Evolutionary conservation across 2,888 invertebrate genomes (phyloP).

Genomic region (Anarsia innoxiella): DNA sequence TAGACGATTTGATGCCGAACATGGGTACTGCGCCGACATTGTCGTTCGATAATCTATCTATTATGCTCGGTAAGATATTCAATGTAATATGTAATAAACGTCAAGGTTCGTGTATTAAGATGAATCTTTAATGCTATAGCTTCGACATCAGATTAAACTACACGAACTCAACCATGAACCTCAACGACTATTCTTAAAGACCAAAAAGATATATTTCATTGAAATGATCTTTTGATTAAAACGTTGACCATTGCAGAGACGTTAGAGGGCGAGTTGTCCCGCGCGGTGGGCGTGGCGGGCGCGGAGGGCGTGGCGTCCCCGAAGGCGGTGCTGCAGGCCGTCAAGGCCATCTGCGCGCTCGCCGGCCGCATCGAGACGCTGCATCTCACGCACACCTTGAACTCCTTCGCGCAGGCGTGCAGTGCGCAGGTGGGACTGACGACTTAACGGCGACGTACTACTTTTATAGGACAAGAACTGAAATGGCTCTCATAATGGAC

Average conservation of each 20-base stretch:
- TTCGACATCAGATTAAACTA: no score
- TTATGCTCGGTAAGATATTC: slow-evolving; percentile 87
- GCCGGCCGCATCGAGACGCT: slow-evolving; percentile 92
- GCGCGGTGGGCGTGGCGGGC: slow-evolving; percentile 79
- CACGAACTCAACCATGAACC: no score
- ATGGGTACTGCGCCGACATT: slow-evolving; percentile 81
- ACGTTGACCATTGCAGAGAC: slow-evolving; percentile 77
- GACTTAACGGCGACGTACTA: no score
- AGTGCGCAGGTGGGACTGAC: slow-evolving; percentile 59
- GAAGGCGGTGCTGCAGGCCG: slow-evolving; percentile 86
- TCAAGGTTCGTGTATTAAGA: no score
- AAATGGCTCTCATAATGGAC: no score
- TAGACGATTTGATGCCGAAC: slow-evolving; percentile 87
- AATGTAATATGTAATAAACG: no score
- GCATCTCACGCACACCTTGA: slow-evolving; percentile 87
- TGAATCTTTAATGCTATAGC: no score
- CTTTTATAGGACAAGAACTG: no score
- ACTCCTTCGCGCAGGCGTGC: slow-evolving; percentile 77
- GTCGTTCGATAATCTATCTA: slow-evolving; percentile 88
- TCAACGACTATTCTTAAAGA: no score
- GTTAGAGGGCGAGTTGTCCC: slow-evolving; percentile 86
- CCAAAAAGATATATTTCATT: no score
- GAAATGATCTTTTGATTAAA: not conserved
- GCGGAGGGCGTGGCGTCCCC: slow-evolving; percentile 69
- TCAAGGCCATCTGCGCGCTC: slow-evolving; percentile 93